phyloP scores from a whole-genome alignment of 2,888 invertebrate genomes.

The Agonopterix subpropinquella region DNA sequence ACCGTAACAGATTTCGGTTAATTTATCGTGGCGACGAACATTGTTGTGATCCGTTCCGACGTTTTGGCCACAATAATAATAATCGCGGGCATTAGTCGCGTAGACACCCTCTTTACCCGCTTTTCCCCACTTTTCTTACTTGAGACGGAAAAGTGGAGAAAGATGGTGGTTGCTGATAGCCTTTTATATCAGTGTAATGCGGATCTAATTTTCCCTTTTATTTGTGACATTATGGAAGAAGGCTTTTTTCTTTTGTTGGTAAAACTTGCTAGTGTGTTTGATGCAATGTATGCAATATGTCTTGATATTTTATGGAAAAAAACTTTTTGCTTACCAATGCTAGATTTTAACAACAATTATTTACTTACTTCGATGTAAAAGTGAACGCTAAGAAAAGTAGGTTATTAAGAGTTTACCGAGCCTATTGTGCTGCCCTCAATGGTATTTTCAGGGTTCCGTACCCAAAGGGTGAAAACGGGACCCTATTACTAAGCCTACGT shows the following conservation, averaged over 20 bases:
- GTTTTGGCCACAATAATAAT: constrained; percentile 51
- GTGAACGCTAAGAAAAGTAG: no score
- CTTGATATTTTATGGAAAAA: no score
- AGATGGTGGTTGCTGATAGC: constrained; percentile 42
- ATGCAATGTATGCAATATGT: no score
- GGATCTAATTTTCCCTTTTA: constrained; percentile 41
- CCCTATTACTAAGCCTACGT: no score
- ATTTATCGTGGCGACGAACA: constrained; percentile 30
- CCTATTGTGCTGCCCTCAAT: no score
- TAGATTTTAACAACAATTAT: no score
- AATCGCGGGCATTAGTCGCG: constrained; percentile 47
- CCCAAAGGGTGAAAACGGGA: no score
- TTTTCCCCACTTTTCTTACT: constrained; percentile 27
- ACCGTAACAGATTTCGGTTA: constrained; percentile 16
- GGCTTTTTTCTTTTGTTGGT: constrained; percentile 11
- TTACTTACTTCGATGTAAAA: no score
- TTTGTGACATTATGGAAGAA: constrained; percentile 12
- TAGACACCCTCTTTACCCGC: constrained; percentile 42
- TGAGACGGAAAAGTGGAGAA: constrained; percentile 44
- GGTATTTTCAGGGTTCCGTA: no score
- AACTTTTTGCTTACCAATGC: no score
- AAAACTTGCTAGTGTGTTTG: no score
- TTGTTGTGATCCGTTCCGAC: constrained; percentile 37
- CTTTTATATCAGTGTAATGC: constrained; percentile 48
- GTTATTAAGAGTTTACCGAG: no score